These are phyloP conservation scores for Coregonus sp. DNA, from an alignment of 2,797 vertebrate genomes.

Conservation along the genomic window DNA sequence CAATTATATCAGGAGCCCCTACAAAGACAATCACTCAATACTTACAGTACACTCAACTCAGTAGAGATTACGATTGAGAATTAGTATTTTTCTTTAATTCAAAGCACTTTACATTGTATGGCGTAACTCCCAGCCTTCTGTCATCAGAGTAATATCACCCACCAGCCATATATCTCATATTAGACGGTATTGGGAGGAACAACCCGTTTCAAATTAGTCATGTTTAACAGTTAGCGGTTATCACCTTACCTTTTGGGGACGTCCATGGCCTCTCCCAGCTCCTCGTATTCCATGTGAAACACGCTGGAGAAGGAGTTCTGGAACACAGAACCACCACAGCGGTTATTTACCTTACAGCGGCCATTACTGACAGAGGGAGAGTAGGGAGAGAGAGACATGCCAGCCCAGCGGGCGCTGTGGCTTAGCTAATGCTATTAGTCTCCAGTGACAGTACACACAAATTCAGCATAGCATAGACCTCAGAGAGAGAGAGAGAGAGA, in stretches of 20 bases:
- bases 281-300: slow-evolving; percentile 94
- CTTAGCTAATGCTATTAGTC: slow-evolving; percentile 36
- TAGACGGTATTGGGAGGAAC: slow-evolving; percentile 65
- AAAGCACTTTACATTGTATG: too few relatives aligned
- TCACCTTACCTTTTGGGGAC: slow-evolving; percentile 83
- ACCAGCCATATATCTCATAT: too few relatives aligned
- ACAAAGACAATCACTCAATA: too few relatives aligned
- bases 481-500: not conserved
- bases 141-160: not conserved
- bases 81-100: too few relatives aligned
- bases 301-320: slow-evolving; percentile 96
- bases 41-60: too few relatives aligned
- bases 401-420: not conserved
- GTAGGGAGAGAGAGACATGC: not conserved
- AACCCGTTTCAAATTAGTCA: not conserved
- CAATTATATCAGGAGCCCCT: too few relatives aligned
- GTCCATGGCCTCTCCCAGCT: slow-evolving; percentile 76
- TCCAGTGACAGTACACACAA: slow-evolving; percentile 30
- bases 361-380: not conserved
- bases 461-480: slow-evolving; percentile 1
- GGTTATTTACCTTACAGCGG: slow-evolving; percentile 36
- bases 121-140: too few relatives aligned
- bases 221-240: not conserved
- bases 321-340: slow-evolving; percentile 41
- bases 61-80: too few relatives aligned